These are phyloP conservation scores for Centropus bengalensis DNA, from an alignment of 2,113 vertebrate species.

Conservation along the genomic window DNA sequence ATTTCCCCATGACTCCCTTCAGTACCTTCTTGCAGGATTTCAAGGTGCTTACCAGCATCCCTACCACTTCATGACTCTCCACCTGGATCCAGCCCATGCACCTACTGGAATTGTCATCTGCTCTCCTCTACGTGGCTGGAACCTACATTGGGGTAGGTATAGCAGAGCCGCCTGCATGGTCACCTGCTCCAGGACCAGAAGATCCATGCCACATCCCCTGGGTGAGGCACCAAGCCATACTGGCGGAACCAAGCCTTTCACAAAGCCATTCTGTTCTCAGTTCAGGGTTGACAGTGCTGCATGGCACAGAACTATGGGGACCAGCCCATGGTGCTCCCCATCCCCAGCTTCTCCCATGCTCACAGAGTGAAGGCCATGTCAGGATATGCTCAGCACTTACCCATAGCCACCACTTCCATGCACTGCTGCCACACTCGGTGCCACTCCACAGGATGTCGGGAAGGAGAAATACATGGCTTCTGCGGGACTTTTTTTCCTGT, in stretches of 20 bases:
- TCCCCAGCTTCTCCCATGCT: neutral
- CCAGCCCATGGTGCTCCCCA: neutral
- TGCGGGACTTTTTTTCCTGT: too few relatives aligned
- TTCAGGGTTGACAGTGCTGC: neutral
- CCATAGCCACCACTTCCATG: neutral
- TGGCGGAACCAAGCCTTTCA: neutral
- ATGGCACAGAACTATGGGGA: too few relatives aligned
- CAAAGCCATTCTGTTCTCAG: neutral
- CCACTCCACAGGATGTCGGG: too few relatives aligned
- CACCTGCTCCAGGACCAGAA: neutral
- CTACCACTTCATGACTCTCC: too few relatives aligned
- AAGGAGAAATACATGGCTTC: neutral
- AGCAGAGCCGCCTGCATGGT: too few relatives aligned
- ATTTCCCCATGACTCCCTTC: too few relatives aligned
- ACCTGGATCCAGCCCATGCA: too few relatives aligned
- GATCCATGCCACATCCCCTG: rapidly evolving
- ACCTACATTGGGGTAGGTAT: neutral
- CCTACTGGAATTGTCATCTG: neutral
- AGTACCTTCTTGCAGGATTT: too few relatives aligned
- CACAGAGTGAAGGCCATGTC: neutral
- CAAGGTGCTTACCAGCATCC: too few relatives aligned
- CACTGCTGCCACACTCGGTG: too few relatives aligned
- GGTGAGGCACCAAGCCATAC: too few relatives aligned
- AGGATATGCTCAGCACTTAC: neutral
- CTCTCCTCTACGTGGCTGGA: neutral